Percentiles rank a stretch among this genome's conserved stretches.
Conservation (phyloP, 2,888 invertebrate species). For the Tenthredo scrophulariae region DNA sequence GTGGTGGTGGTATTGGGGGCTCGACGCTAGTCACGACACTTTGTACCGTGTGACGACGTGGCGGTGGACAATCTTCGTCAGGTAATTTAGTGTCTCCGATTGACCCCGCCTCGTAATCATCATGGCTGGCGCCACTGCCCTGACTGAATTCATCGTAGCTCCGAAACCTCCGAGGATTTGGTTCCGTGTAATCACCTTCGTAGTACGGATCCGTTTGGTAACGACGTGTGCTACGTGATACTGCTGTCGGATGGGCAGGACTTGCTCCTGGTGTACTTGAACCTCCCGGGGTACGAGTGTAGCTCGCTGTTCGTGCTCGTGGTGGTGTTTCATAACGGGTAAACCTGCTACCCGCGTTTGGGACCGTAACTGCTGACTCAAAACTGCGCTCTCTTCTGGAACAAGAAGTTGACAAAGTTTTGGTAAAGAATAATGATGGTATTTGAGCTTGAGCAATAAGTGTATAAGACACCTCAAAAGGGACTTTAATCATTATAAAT, state of each 20-base stretch:
- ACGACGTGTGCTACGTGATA: slow-evolving; percentile 78
- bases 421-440: neutral
- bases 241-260: slow-evolving; percentile 80
- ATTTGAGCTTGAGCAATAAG: neutral
- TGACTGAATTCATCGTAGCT: slow-evolving; percentile 88
- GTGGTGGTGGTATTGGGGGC: slow-evolving; percentile 74
- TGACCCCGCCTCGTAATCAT: slow-evolving; percentile 79
- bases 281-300: slow-evolving; percentile 79
- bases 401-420: slow-evolving; percentile 48
- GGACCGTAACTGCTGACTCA: slow-evolving; percentile 75
- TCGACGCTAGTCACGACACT: slow-evolving; percentile 81
- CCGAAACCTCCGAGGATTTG: slow-evolving; percentile 80
- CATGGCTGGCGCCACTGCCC: slow-evolving; percentile 84
- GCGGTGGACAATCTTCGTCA: slow-evolving; percentile 78
- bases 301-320: slow-evolving; percentile 81
- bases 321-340: slow-evolving; percentile 83
- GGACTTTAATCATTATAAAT: neutral
- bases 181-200: slow-evolving; percentile 75
- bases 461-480: neutral
- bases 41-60: slow-evolving; percentile 79
- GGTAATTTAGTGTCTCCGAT: slow-evolving; percentile 72
- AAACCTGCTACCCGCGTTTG: slow-evolving; percentile 78
- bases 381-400: slow-evolving; percentile 74
- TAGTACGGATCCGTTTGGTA: slow-evolving; percentile 76
- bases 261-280: slow-evolving; percentile 77